These are phyloP conservation scores for Podocnemis expansa DNA, from an alignment of 2,113 vertebrate genomes.

Conservation along the genomic window DNA sequence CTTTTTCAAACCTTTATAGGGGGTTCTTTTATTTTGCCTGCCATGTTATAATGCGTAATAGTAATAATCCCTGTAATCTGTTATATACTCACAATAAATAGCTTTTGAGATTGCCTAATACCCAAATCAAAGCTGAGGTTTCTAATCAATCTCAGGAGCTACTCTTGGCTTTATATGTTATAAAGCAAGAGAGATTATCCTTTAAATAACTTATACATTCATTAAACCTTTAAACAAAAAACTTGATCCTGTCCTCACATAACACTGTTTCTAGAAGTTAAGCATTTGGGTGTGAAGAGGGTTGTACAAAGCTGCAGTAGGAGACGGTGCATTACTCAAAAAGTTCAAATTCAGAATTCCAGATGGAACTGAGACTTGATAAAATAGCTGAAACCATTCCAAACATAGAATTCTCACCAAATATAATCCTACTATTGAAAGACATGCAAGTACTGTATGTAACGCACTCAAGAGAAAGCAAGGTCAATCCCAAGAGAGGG, in stretches of 20 bases:
- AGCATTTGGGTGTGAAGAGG: background rate
- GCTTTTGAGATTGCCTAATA: background rate
- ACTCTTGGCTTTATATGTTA: background rate
- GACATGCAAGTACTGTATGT: background rate
- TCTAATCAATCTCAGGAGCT: background rate
- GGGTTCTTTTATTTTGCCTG: background rate
- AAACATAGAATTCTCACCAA: background rate
- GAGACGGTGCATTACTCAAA: background rate
- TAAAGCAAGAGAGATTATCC: background rate
- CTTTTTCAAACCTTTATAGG: background rate
- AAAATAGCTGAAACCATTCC: background rate
- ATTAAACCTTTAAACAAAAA: background rate
- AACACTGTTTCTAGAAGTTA: background rate
- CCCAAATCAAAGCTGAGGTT: background rate
- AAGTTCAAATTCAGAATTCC: background rate
- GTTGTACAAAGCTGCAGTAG: background rate
- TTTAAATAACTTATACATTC: background rate
- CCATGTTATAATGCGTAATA: background rate
- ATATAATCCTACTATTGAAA: background rate
- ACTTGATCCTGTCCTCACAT: background rate
- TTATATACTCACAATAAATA: background rate
- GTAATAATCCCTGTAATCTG: background rate
- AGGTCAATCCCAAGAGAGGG: constrained; percentile 7
- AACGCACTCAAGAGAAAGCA: background rate
- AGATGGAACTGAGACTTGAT: background rate